These are phyloP conservation scores for Lepisosteus osseus DNA, from an alignment of 2,113 vertebrate genomes.

Conservation along the genomic window DNA sequence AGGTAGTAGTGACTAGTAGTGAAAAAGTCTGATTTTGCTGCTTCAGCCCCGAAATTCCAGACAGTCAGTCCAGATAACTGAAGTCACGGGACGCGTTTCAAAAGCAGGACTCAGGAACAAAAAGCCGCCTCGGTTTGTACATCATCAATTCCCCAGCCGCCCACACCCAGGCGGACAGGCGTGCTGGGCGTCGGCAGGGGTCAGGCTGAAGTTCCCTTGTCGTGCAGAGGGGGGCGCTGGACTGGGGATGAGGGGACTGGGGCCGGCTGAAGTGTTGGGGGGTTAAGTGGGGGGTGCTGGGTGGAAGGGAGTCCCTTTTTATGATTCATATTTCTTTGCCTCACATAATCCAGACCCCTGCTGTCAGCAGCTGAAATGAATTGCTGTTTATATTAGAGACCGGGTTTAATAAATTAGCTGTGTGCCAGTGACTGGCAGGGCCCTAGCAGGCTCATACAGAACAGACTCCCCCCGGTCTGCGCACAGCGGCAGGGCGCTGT, in stretches of 20 bases:
- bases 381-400: constrained; percentile 99
- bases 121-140: too few species aligned
- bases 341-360: constrained; percentile 96
- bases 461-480: constrained; percentile 77
- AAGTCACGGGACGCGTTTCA: too few species aligned
- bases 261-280: background rate
- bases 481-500: constrained; percentile 62
- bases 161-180: too few species aligned
- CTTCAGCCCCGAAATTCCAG: too few species aligned
- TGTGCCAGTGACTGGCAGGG: constrained; percentile 86
- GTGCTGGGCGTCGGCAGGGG: background rate
- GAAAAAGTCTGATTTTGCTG: too few species aligned
- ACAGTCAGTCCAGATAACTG: too few species aligned
- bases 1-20: too few species aligned
- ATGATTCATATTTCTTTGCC: constrained; percentile 56
- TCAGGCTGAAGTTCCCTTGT: background rate
- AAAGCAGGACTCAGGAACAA: too few species aligned
- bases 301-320: background rate
- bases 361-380: constrained; percentile 94
- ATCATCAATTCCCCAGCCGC: too few species aligned
- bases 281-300: background rate
- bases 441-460: constrained; percentile 79
- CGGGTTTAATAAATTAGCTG: constrained; percentile 98
- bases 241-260: too few species aligned
- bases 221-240: too few species aligned